These are phyloP conservation scores for Antheraea assamensis DNA, from an alignment of 2,888 invertebrate species.

Conservation along the genomic window DNA sequence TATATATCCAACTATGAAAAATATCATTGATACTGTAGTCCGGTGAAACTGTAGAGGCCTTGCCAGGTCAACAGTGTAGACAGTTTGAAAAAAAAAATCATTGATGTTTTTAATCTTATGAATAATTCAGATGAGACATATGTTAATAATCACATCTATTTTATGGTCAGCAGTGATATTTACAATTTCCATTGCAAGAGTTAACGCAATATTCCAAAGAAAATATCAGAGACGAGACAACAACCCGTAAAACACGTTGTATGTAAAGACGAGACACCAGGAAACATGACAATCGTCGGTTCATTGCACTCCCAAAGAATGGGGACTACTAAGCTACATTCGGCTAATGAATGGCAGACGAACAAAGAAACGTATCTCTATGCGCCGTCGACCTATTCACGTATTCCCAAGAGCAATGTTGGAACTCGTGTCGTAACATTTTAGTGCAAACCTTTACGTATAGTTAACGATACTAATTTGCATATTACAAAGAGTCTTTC, in stretches of 20 bases:
- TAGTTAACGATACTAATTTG: not conserved
- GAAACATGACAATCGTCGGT: conserved; percentile 68
- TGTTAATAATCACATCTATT: not conserved
- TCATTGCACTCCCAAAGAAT: conserved; percentile 74
- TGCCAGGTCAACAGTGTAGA: too few relatives aligned
- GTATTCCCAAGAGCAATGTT: conserved; percentile 48
- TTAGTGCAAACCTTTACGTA: not conserved
- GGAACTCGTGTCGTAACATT: conserved; percentile 40
- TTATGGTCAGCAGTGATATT: not conserved
- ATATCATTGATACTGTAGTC: too few relatives aligned
- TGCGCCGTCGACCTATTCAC: conserved; percentile 53
- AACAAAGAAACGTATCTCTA: conserved; percentile 69
- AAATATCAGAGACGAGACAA: conserved; percentile 53
- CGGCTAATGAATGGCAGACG: conserved; percentile 76
- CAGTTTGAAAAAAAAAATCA: too few relatives aligned
- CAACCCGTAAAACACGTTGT: conserved; percentile 73
- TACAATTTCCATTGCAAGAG: not conserved
- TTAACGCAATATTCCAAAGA: conserved; percentile 50
- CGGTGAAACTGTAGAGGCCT: too few relatives aligned
- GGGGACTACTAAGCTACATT: conserved; percentile 68
- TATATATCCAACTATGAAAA: not conserved
- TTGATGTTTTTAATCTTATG: too few relatives aligned
- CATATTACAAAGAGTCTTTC: not conserved
- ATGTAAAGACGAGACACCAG: conserved; percentile 48
- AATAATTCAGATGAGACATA: not conserved